These are phyloP conservation scores for Pungitius pungitius DNA, from an alignment of 2,113 vertebrate genomes.

Conservation along the genomic window DNA sequence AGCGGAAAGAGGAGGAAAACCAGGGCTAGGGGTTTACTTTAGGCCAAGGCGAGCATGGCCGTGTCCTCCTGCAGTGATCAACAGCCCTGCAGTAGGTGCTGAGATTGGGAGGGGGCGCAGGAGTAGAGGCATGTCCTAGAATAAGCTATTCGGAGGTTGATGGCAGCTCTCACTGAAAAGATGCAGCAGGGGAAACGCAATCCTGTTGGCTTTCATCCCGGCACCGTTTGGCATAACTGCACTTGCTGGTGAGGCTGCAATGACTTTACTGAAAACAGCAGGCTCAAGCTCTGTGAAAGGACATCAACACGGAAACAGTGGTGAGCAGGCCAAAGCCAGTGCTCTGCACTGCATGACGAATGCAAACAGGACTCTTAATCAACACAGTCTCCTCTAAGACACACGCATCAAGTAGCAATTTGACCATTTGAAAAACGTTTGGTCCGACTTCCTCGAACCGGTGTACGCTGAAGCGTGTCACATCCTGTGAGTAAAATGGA, in stretches of 20 bases:
- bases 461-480: conserved; percentile 2
- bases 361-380: conserved; percentile 20
- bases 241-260: conserved; percentile 40
- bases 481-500: conserved; percentile 18
- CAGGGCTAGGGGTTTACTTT: neutral
- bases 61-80: conserved; percentile 25
- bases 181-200: conserved; percentile 15
- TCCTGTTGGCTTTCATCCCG: conserved; percentile 34
- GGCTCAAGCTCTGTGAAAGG: conserved; percentile 41
- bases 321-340: conserved; percentile 22
- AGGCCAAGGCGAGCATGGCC: neutral
- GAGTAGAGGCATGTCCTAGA: conserved; percentile 41
- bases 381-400: conserved; percentile 32
- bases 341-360: conserved; percentile 27
- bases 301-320: conserved; percentile 34
- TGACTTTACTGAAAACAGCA: conserved; percentile 50
- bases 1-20: neutral
- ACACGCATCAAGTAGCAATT: conserved; percentile 2
- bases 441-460: conserved; percentile 24
- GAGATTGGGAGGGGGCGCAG: neutral
- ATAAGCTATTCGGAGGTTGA: conserved; percentile 25
- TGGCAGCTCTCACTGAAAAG: conserved; percentile 11
- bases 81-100: conserved; percentile 29
- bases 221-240: conserved; percentile 44
- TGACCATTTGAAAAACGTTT: conserved; percentile 10